A percentile compares a stretch with the other conserved stretches of the same genome.
Conservation (phyloP, 23 tunicate genomes). For the Oikopleura dioica region DNA sequence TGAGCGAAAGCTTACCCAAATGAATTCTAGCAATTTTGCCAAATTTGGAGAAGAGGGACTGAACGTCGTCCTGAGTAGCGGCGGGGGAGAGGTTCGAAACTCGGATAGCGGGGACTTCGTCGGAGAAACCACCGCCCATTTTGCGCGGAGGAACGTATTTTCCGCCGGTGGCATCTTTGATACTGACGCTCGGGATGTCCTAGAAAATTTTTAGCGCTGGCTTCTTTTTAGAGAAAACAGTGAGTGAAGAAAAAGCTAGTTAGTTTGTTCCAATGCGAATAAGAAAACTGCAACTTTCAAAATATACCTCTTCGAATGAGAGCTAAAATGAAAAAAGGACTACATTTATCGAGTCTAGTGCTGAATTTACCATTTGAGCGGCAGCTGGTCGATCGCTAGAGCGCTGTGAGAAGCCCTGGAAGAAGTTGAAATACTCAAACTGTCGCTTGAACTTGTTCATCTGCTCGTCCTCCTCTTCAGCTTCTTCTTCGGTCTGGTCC, state of each 20-base stretch:
- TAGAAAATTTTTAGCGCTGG: slow-evolving; percentile 16
- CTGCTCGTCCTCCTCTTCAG: slow-evolving; percentile 59
- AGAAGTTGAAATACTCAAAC: slow-evolving; percentile 63
- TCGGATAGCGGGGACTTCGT: slow-evolving; percentile 82
- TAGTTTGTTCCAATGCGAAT: too few relatives aligned
- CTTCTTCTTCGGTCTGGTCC: slow-evolving; percentile 36
- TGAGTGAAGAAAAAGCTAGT: background rate
- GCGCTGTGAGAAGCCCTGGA: slow-evolving; percentile 32
- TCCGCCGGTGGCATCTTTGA: slow-evolving; percentile 16
- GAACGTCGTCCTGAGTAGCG: slow-evolving; percentile 79
- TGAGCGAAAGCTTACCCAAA: slow-evolving; percentile 68
- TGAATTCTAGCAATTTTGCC: slow-evolving; percentile 80
- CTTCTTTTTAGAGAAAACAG: slow-evolving; percentile 10
- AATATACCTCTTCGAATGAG: too few relatives aligned
- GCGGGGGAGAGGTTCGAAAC: slow-evolving; percentile 92
- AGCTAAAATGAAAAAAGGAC: too few relatives aligned
- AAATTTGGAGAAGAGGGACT: slow-evolving; percentile 68
- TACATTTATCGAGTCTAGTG: too few relatives aligned
- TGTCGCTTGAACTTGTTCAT: slow-evolving; percentile 58
- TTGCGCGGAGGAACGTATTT: slow-evolving; percentile 72
- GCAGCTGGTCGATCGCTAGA: background rate
- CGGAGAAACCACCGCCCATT: slow-evolving; percentile 31
- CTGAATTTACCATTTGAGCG: background rate
- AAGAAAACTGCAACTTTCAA: too few relatives aligned
- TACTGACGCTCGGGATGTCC: slow-evolving; percentile 8